phyloP scores from a whole-genome alignment of 30 jellyfish, hydroid and myxozoan genomes.

The Mastigias papua region DNA sequence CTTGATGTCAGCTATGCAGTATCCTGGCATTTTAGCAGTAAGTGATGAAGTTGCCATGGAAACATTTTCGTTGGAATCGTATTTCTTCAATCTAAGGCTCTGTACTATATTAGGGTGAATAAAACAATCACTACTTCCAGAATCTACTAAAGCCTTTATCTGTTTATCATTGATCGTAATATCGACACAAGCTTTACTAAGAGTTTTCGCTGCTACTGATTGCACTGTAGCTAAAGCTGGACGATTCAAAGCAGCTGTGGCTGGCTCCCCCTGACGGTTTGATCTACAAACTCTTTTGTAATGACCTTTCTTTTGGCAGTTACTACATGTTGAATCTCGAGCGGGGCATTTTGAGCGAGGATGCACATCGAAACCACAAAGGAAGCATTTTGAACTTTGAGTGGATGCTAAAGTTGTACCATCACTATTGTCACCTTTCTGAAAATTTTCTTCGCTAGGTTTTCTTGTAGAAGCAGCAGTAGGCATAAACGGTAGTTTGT shows the following conservation, averaged over 20 bases:
- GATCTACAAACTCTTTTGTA: constrained; percentile 57
- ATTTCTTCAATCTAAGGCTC: constrained; percentile 27
- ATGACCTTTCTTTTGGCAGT: constrained; percentile 71
- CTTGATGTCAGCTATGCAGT: constrained; percentile 24
- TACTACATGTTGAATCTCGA: too few relatives aligned
- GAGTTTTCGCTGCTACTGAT: constrained; percentile 44
- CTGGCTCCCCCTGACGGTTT: constrained; percentile 33
- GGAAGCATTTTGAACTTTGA: too few relatives aligned
- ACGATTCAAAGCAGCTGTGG: constrained; percentile 55
- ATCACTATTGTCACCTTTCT: too few relatives aligned
- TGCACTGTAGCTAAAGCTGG: constrained; percentile 43
- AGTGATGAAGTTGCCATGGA: constrained; percentile 71
- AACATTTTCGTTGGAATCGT: constrained; percentile 10
- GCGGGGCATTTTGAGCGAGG: too few relatives aligned
- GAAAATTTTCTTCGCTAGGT: too few relatives aligned
- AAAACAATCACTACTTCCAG: constrained; percentile 58
- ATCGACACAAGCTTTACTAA: constrained; percentile 38
- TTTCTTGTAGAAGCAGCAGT: too few relatives aligned
- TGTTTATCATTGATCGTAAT: constrained; percentile 39
- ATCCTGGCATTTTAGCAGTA: constrained; percentile 35
- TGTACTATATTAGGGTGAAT: constrained; percentile 40
- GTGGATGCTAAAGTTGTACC: too few relatives aligned
- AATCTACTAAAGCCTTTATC: constrained; percentile 60
- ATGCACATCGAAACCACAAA: too few relatives aligned
- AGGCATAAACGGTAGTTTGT: too few relatives aligned